Percentiles rank a stretch among this genome's conserved stretches.
Evolutionary conservation across 1,140 invertebrate genomes (phyloP).

Genomic region (Drosophila littoralis): DNA sequence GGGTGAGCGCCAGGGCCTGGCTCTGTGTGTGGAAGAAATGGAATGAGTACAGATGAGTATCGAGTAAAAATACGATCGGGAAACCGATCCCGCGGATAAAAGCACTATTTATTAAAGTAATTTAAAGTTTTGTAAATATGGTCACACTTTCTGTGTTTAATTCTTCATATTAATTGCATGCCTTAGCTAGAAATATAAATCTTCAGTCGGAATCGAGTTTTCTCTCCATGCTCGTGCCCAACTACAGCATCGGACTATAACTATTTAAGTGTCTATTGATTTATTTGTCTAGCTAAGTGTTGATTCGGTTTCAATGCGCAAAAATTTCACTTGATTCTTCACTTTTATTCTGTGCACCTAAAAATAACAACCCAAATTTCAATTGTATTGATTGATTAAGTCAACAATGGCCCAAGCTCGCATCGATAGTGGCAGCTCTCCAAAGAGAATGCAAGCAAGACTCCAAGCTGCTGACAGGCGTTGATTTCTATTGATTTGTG

Average conservation of each 20-base stretch:
- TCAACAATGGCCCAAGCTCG: conserved; percentile 64
- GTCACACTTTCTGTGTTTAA: no score
- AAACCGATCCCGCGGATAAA: no score
- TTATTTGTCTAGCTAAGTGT: conserved; percentile 72
- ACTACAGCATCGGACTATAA: no score
- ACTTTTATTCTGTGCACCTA: conserved; percentile 26
- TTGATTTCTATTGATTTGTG: conserved; percentile 81
- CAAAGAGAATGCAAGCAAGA: background rate
- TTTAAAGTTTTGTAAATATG: no score
- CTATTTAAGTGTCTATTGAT: background rate
- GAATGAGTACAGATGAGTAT: conserved; percentile 11
- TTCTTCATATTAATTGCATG: no score
- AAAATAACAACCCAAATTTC: conserved; percentile 65
- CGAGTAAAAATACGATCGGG: background rate
- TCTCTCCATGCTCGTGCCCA: no score
- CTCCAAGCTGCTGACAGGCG: conserved; percentile 60
- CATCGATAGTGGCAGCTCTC: conserved; percentile 40
- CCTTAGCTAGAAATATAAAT: no score
- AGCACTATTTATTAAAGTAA: no score
- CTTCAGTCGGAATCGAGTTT: no score
- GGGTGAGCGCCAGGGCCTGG: conserved; percentile 81
- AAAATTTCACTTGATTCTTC: conserved; percentile 49
- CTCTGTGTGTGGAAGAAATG: conserved; percentile 49
- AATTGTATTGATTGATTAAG: conserved; percentile 83
- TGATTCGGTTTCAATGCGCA: conserved; percentile 44